Conservation (phyloP, 2,797 vertebrate genomes). For the Sebastes aleutianus region DNA sequence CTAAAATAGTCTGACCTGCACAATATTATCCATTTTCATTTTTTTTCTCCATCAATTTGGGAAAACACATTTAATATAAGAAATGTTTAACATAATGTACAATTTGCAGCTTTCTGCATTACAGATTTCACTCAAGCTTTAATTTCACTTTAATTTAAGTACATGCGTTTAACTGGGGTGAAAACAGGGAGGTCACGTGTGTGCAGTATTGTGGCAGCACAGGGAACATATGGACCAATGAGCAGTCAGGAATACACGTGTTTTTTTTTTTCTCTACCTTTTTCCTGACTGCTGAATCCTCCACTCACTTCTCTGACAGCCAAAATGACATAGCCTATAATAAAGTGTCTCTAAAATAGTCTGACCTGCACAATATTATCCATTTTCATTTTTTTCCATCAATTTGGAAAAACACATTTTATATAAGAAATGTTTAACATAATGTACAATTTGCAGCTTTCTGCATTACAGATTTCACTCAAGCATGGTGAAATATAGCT, state of each 20-base stretch:
- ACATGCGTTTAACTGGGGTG: constrained; percentile 78
- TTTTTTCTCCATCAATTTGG: neutral
- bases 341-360: no score
- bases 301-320: neutral
- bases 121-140: neutral
- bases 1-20: neutral
- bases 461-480: neutral
- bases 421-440: neutral
- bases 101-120: neutral
- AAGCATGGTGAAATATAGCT: neutral
- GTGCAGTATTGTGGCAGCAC: constrained; percentile 82
- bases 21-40: no score
- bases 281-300: constrained; percentile 54
- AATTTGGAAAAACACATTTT: neutral
- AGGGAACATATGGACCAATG: constrained; percentile 85
- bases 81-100: neutral
- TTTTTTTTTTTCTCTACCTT: constrained; percentile 48
- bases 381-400: no score
- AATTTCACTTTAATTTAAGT: constrained; percentile 46
- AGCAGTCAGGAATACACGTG: constrained; percentile 67
- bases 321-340: constrained; percentile 19
- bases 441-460: neutral
- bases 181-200: constrained; percentile 89
- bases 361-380: neutral
- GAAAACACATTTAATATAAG: neutral